Evolutionary conservation across 2,113 vertebrate genomes (phyloP), one percentile per base, ranked within the genome.

Genomic region (Nerophis ophidion): DNA sequence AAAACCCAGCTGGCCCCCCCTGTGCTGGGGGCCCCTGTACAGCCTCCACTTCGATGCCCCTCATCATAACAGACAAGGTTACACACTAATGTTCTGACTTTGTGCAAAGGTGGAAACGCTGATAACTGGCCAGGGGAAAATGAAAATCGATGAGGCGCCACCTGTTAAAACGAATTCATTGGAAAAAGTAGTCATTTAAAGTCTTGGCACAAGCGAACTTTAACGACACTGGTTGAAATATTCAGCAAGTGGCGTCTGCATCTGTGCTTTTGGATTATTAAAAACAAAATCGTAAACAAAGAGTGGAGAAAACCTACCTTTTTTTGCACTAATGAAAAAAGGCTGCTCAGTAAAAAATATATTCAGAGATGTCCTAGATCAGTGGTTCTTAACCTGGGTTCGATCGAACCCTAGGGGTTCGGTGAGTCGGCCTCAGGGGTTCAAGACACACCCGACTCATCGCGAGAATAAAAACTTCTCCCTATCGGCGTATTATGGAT

Each of bases 51-150:
- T 26, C 26, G 26, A 26, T 26, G 26, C 26, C 26, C 26, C 26
- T 26, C 26, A 49, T 52, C 52, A 12, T 55, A 55, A 55, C 53
- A 55, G 53, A 55, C 53, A 55, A 55, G 53, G 53, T 55, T 40
- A 16, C 35, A 48, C 54, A 66, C 70, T 72, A 19, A 17, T 61
- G 66, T 63, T 81, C 65, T 35, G 48, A 54, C 57, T 54, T 1
- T 48, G 48, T 53, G 42, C 16, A 15, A 63, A 49, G 44, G 26
- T 35, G 60, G 19, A 12, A 61, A 50, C 5, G 4, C 33, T 36
- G 49, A 63, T 51, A 64, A 53, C 8, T 40, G 60, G 17, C 26
- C 16, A 1, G 40, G 50, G 45, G 5, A 51, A 58, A 51, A 61
- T 54, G 42, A 40, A 64, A 61, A 66, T 70, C 48, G 15, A 44